These are phyloP conservation scores for Echinometra lucunter DNA, from an alignment of 53 echinoderm and acorn worm species.

Conservation along the genomic window DNA sequence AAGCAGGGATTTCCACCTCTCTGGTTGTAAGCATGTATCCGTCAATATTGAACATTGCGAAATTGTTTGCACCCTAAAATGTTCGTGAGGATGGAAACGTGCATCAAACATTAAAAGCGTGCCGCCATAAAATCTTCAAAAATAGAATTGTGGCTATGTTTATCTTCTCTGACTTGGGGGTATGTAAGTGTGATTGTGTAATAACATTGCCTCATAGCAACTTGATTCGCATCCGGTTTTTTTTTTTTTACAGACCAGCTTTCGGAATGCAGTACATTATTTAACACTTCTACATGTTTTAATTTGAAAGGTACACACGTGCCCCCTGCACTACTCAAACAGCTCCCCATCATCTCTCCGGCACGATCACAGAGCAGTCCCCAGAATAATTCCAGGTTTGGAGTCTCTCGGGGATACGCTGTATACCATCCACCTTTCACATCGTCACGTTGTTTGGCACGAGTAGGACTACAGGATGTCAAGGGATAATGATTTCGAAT, in stretches of 20 bases:
- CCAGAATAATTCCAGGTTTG: background rate
- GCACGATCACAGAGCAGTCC: background rate
- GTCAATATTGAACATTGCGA: background rate
- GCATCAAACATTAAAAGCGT: background rate
- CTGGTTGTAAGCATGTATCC: no score
- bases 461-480: background rate
- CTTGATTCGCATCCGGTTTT: background rate
- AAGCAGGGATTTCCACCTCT: no score
- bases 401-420: background rate
- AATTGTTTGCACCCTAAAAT: background rate
- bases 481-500: background rate
- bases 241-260: background rate
- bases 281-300: background rate
- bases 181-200: background rate
- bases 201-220: background rate
- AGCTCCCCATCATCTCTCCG: background rate
- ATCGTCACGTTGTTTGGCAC: constrained; percentile 6
- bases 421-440: background rate
- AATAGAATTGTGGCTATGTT: background rate
- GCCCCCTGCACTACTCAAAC: constrained; percentile 21
- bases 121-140: background rate
- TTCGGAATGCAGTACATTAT: background rate
- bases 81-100: background rate
- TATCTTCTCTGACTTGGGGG: background rate
- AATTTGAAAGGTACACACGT: constrained; percentile 18